Percentiles rank a stretch among this genome's conserved stretches.
These are phyloP conservation scores for Lasioglossum calceatum DNA, from an alignment of 2,888 invertebrate genomes.

Conservation along the genomic window DNA sequence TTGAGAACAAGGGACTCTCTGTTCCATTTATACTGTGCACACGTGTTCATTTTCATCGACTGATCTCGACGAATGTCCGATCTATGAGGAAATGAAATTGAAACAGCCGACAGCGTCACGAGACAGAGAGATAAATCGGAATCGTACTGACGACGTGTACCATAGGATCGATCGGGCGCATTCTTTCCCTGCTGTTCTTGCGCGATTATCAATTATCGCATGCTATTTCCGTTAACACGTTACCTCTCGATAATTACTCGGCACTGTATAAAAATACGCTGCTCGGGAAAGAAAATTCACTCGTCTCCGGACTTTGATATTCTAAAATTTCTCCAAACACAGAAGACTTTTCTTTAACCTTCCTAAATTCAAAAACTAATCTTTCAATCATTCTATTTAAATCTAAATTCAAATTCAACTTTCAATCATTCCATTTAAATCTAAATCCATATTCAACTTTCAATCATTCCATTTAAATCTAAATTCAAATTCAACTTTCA, in stretches of 20 bases:
- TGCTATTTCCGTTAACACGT: background rate
- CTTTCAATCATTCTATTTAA: too few species aligned
- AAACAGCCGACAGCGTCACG: background rate
- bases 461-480: too few species aligned
- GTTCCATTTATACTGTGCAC: conserved; percentile 73
- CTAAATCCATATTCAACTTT: too few species aligned
- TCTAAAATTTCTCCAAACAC: background rate
- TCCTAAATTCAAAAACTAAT: too few species aligned
- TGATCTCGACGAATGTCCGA: conserved; percentile 41
- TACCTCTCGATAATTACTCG: background rate
- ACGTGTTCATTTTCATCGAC: conserved; percentile 55
- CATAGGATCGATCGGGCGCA: background rate
- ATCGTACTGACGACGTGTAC: background rate
- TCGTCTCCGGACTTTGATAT: background rate
- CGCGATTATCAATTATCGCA: background rate
- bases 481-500: too few species aligned
- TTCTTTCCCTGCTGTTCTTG: background rate
- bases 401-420: too few species aligned
- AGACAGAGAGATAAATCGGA: background rate
- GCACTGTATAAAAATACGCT: background rate
- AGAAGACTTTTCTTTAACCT: too few species aligned
- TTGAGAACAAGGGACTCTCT: conserved; percentile 76
- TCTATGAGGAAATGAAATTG: conserved; percentile 40
- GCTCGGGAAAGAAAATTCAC: background rate
- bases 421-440: too few species aligned